These are phyloP conservation scores for Panthera leo DNA, from an alignment of 2,113 vertebrate species.

Conservation along the genomic window DNA sequence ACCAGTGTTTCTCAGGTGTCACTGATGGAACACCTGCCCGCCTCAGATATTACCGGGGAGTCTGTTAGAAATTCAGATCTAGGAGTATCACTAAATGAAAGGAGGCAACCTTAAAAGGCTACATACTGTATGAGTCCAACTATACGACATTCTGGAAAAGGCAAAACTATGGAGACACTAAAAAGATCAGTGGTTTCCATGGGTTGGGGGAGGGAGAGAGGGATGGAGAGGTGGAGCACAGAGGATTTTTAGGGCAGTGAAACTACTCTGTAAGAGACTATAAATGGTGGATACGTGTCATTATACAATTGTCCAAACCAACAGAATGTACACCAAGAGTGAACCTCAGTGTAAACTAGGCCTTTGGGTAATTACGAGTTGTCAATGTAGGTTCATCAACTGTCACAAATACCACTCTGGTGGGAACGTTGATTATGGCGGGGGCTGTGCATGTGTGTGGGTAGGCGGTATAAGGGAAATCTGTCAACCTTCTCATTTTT, in stretches of 20 bases:
- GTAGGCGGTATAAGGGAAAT: not conserved
- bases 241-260: not conserved
- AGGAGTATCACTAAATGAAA: not conserved
- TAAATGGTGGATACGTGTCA: not conserved
- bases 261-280: not conserved
- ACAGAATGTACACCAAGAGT: not conserved
- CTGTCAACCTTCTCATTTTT: not conserved
- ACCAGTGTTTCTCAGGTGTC: not conserved
- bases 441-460: not conserved
- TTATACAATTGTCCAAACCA: not conserved
- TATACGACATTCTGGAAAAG: not conserved
- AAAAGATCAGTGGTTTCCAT: not conserved
- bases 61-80: slow-evolving; percentile 6
- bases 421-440: not conserved
- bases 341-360: not conserved
- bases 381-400: not conserved
- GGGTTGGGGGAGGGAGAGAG: not conserved
- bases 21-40: not conserved
- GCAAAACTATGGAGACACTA: not conserved
- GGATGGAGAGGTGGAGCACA: not conserved
- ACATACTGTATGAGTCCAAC: not conserved
- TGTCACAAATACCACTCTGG: not conserved
- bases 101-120: not conserved
- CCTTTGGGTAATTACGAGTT: not conserved
- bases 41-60: not conserved